Base-by-base conservation (phyloP, 1,140 invertebrate species). In the Conus ventricosus region DNA sequence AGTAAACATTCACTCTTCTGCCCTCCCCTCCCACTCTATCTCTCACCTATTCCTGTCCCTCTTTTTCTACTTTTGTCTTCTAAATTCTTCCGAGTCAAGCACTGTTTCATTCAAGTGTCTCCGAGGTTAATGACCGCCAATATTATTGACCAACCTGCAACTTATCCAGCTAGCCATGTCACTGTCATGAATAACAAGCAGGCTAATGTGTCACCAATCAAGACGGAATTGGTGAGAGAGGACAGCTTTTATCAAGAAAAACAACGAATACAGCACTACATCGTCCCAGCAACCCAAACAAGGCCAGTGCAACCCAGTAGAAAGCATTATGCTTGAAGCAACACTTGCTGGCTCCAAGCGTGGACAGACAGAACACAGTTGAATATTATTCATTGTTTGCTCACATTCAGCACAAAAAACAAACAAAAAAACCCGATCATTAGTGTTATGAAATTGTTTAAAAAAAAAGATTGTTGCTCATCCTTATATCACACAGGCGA, bases 321-420 rank as follows among this genome's bases (percentile, higher is more conserved):
- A 11, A 11, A 87, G 53, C 3, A 51, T 27, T 57, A 87, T 78
- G 53, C 85, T 87, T 23, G 71, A 78, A 13, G 75, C 75, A 11
- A 78, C 75, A n/a, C 85, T 54, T 54, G 60, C 85, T 87, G 15
- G 71, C 75, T 51, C 85, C 85, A 80, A 87, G 85, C 85, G 67
- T 23, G 80, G 71, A 78, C 6, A 80, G 0, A 75, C 27, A 86
- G 63, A 71, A 85, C 0, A 71, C 60, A 84, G 27, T n/a, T 15
- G 25, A n/a, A 25, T 5, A 82, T 25, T 25, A 82, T 0, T 39
- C 39, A 6, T 51, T 5, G 3, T 82, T 51, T 23, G 51, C 17
- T 25, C 20, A 51, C 39, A n/a, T 82, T 51, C 39, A 39, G 39
- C 54, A 82, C 5, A 51, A 25, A 13, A 75, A 13, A 20, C 23